Percentiles rank a stretch among this genome's conserved stretches.
These are phyloP conservation scores for Lycocerus yunnanus DNA, from an alignment of 2,888 invertebrate species.

Conservation along the genomic window DNA sequence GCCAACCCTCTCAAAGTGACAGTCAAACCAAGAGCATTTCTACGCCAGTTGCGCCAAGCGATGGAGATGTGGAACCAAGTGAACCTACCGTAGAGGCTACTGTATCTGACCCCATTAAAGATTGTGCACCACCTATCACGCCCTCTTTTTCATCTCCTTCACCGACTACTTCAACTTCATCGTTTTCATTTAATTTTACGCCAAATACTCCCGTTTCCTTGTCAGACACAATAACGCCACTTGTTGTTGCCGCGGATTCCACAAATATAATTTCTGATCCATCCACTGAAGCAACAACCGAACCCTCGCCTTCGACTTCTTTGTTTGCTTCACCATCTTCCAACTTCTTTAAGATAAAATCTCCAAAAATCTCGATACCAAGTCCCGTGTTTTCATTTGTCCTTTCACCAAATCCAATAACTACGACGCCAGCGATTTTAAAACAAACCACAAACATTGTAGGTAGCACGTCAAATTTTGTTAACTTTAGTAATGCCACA, in stretches of 20 bases:
- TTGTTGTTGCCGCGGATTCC: not conserved
- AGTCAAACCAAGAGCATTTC: not conserved
- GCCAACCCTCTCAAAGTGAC: not conserved
- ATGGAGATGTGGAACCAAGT: not conserved
- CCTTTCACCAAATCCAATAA: not conserved
- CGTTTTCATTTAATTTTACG: slow-evolving; percentile 8
- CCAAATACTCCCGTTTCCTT: not conserved
- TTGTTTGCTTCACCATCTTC: not conserved
- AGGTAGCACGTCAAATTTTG: not conserved
- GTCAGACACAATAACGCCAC: slow-evolving; percentile 5
- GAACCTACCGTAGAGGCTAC: not conserved
- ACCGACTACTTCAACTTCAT: slow-evolving; percentile 18
- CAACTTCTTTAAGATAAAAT: not conserved
- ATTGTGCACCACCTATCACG: not conserved
- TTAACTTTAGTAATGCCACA: not conserved
- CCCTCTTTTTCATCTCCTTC: slow-evolving; percentile 23
- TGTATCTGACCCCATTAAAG: not conserved
- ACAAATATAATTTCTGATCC: not conserved
- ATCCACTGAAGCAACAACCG: not conserved
- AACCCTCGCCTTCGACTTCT: not conserved
- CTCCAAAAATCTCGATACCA: not conserved
- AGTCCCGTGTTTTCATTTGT: not conserved
- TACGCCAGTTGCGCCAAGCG: not conserved
- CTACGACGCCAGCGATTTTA: not conserved
- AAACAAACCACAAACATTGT: not conserved